phyloP scores from a whole-genome alignment of 2,888 invertebrate genomes.

The Troilus luridus region DNA sequence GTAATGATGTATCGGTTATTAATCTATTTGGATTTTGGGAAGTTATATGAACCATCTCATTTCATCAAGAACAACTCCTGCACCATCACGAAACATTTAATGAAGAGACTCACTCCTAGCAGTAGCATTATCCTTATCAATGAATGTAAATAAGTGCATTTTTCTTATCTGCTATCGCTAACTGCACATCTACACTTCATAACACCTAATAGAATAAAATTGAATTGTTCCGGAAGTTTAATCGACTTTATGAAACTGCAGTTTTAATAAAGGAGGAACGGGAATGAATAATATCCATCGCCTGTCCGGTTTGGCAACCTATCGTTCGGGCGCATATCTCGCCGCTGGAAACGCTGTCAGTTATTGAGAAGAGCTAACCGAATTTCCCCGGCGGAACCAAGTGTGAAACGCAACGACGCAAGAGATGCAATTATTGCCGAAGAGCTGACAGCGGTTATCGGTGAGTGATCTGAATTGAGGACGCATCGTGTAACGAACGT shows the following conservation, averaged over 20 bases:
- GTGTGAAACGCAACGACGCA: slow-evolving; percentile 3
- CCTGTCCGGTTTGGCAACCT: slow-evolving; percentile 25
- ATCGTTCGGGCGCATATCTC: not conserved
- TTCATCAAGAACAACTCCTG: too few relatives aligned
- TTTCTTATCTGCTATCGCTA: not conserved
- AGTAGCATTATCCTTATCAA: too few relatives aligned
- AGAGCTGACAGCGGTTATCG: slow-evolving; percentile 17
- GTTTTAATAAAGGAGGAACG: slow-evolving; percentile 6
- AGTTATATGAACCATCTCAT: too few relatives aligned
- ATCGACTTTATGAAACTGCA: slow-evolving; percentile 44
- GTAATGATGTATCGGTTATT: too few relatives aligned
- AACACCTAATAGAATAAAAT: not conserved
- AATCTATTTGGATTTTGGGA: too few relatives aligned
- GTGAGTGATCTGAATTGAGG: not conserved
- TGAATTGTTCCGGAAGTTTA: not conserved
- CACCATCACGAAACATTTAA: too few relatives aligned
- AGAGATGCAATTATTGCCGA: slow-evolving; percentile 11
- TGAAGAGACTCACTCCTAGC: too few relatives aligned
- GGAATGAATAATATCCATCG: not conserved
- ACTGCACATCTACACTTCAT: not conserved
- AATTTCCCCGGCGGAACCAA: not conserved
- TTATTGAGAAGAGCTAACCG: slow-evolving; percentile 19
- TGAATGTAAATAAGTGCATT: too few relatives aligned
- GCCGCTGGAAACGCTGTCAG: not conserved
- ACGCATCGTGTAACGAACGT: not conserved